Conservation (phyloP, 2,113 vertebrate species). For the Acanthochromis polyacanthus region DNA sequence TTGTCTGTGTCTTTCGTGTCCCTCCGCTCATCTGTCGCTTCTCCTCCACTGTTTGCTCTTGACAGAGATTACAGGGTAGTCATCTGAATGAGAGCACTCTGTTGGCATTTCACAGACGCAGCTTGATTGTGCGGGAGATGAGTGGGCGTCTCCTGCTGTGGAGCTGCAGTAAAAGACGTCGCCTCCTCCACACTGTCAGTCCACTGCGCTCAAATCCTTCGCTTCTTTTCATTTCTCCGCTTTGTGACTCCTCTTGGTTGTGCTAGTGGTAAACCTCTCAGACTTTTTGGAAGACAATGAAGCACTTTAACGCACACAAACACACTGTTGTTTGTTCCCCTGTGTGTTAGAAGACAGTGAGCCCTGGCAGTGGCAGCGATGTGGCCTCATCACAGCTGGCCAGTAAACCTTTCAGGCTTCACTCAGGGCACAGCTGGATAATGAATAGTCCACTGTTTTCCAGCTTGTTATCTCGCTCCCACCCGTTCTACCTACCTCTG, state of each 20-base stretch:
- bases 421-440: conserved; percentile 57
- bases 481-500: conserved; percentile 4
- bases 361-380: conserved; percentile 38
- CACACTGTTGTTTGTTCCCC: conserved; percentile 46
- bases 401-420: conserved; percentile 44
- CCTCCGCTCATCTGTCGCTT: conserved; percentile 32
- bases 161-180: conserved; percentile 37
- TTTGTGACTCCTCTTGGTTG: neutral
- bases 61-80: conserved; percentile 56
- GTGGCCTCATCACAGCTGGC: conserved; percentile 65
- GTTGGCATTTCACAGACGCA: conserved; percentile 49
- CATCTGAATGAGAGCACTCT: conserved; percentile 33
- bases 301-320: conserved; percentile 31
- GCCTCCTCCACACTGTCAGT: conserved; percentile 47
- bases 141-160: conserved; percentile 68
- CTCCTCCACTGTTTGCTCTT: conserved; percentile 24
- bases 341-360: conserved; percentile 41
- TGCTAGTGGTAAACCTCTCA: neutral
- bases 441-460: conserved; percentile 64
- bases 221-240: neutral
- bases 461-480: conserved; percentile 28
- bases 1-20: neutral
- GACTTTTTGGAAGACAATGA: conserved; percentile 37
- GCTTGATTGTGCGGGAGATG: conserved; percentile 62
- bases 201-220: neutral